Percentiles rank a stretch among this genome's conserved stretches.
phyloP scores from a whole-genome alignment of 2,113 vertebrate genomes.

The Patagioenas fasciata region DNA sequence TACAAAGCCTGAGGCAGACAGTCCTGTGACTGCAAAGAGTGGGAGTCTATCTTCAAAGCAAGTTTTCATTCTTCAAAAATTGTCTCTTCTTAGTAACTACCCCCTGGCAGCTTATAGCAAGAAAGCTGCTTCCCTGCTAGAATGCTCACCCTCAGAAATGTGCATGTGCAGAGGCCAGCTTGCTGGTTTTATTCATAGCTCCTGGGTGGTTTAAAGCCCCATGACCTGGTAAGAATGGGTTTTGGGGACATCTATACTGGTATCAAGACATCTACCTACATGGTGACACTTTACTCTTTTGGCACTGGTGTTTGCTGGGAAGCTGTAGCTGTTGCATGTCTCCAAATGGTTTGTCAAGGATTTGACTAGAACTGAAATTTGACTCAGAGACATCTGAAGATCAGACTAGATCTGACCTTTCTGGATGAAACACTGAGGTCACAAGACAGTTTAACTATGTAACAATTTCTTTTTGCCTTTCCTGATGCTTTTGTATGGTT shows the following conservation, averaged over 20 bases:
- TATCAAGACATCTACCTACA: too few relatives aligned
- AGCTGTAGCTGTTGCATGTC: neutral
- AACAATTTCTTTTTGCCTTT: neutral
- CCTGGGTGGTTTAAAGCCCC: neutral
- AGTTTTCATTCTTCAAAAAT: slow-evolving; percentile 33
- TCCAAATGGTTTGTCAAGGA: neutral
- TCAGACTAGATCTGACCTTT: slow-evolving; percentile 40
- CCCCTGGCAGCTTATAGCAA: slow-evolving; percentile 12
- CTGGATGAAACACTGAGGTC: neutral
- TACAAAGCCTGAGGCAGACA: slow-evolving; percentile 6
- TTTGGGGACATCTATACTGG: neutral
- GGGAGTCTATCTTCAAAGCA: slow-evolving; percentile 48
- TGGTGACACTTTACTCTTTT: neutral
- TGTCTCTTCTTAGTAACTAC: neutral
- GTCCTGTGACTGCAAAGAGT: neutral
- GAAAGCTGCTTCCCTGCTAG: neutral
- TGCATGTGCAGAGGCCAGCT: neutral
- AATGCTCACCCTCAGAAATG: neutral
- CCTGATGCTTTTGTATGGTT: neutral
- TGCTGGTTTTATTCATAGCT: neutral
- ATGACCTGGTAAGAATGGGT: neutral
- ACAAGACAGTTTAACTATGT: neutral
- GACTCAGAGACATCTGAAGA: slow-evolving; percentile 16
- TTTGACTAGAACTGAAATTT: neutral
- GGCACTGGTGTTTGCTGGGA: neutral